A percentile compares a stretch with the other conserved stretches of the same genome.
These are phyloP conservation scores for Folsomia candida DNA, from an alignment of 2,888 invertebrate genomes.

Conservation along the genomic window DNA sequence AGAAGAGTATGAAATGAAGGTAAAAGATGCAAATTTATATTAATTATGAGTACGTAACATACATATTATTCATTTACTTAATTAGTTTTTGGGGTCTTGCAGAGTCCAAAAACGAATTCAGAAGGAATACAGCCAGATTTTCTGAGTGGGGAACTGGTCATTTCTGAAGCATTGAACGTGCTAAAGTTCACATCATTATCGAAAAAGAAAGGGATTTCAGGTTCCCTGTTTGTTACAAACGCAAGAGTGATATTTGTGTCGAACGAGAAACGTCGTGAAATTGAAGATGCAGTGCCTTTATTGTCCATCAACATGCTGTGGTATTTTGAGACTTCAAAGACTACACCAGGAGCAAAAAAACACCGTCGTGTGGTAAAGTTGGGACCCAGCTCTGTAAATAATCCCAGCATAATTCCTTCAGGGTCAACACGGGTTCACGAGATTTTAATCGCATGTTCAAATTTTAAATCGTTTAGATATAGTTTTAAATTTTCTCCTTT, in stretches of 20 bases:
- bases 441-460: conserved; percentile 45
- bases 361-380: conserved; percentile 33
- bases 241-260: conserved; percentile 87
- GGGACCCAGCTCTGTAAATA: conserved; percentile 18
- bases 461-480: conserved; percentile 40
- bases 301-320: conserved; percentile 44
- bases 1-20: conserved; percentile 49
- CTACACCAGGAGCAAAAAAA: conserved; percentile 31
- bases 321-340: conserved; percentile 40
- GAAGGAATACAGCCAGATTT: conserved; percentile 44
- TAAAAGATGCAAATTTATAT: conserved; percentile 19
- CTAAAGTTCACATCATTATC: conserved; percentile 78
- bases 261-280: conserved; percentile 57
- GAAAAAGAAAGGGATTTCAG: conserved; percentile 76
- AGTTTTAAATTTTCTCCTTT: conserved; percentile 75
- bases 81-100: conserved; percentile 18
- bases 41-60: background rate
- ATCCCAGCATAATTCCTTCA: conserved; percentile 27
- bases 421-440: conserved; percentile 43
- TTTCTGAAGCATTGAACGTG: conserved; percentile 76
- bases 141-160: conserved; percentile 72
- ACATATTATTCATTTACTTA: background rate
- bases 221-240: conserved; percentile 84
- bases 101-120: conserved; percentile 34
- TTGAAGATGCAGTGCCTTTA: conserved; percentile 44